phyloP scores from a whole-genome alignment of 2,888 invertebrate genomes.

The Plagiodera versicolora region DNA sequence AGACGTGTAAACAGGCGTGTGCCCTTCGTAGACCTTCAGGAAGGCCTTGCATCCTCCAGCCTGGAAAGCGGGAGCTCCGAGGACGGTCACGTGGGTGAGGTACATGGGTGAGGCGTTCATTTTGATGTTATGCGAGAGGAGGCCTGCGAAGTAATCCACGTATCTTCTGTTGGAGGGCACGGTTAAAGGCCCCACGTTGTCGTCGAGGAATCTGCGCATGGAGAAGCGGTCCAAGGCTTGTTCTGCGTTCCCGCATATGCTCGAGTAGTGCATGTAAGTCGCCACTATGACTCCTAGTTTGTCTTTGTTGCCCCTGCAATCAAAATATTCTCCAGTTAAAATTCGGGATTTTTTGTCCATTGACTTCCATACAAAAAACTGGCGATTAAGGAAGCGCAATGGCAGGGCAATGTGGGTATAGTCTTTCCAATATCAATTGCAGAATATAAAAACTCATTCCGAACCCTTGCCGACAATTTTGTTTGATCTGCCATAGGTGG shows the following conservation, averaged over 20 bases:
- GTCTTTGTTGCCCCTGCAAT: conserved; percentile 77
- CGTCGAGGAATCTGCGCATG: conserved; percentile 88
- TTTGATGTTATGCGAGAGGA: conserved; percentile 84
- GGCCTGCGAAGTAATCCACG: conserved; percentile 88
- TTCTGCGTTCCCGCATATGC: conserved; percentile 82
- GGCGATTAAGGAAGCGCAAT: too few relatives aligned
- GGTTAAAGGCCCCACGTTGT: conserved; percentile 70
- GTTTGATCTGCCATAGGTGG: too few relatives aligned
- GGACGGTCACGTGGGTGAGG: conserved; percentile 82
- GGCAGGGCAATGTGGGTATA: too few relatives aligned
- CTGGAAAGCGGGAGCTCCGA: conserved; percentile 75
- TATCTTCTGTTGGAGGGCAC: conserved; percentile 81
- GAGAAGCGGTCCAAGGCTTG: conserved; percentile 90
- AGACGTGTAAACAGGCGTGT: conserved; percentile 86
- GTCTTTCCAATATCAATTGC: too few relatives aligned
- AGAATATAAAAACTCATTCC: too few relatives aligned
- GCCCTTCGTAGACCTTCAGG: conserved; percentile 88
- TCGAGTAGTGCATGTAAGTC: conserved; percentile 92
- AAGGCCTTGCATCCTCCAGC: conserved; percentile 72
- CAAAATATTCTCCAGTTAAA: too few relatives aligned
- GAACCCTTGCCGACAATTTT: too few relatives aligned
- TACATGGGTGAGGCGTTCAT: conserved; percentile 86
- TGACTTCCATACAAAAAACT: too few relatives aligned
- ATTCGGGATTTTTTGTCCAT: too few relatives aligned
- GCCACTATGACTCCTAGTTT: conserved; percentile 86